phyloP scores from a whole-genome alignment of 2,888 invertebrate genomes.

The Pterostichus madidus region DNA sequence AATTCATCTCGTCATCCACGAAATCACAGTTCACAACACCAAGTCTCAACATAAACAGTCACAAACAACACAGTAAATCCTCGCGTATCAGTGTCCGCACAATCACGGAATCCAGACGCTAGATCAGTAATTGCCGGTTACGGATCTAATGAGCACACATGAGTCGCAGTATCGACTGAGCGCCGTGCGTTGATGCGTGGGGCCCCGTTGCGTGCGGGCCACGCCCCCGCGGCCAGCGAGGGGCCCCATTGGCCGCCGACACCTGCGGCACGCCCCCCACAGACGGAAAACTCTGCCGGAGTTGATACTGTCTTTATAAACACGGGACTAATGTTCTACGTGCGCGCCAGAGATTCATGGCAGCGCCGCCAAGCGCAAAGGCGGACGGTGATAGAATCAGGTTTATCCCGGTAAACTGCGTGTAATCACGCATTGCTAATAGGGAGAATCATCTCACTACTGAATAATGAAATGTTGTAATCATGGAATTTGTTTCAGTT shows the following conservation, averaged over 20 bases:
- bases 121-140: conserved; percentile 58
- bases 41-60: neutral
- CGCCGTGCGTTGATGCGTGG: conserved; percentile 69
- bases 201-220: conserved; percentile 70
- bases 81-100: conserved; percentile 19
- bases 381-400: neutral
- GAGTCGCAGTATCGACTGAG: conserved; percentile 64
- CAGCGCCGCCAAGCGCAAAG: neutral
- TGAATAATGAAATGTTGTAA: no score
- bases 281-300: neutral
- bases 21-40: conserved; percentile 5
- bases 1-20: conserved; percentile 73
- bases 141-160: conserved; percentile 63
- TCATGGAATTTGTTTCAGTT: no score
- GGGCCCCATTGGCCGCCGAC: conserved; percentile 49
- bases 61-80: neutral
- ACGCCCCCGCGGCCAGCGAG: conserved; percentile 69
- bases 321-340: neutral
- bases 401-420: no score
- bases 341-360: conserved; percentile 20
- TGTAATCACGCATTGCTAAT: no score
- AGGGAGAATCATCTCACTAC: no score
- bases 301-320: conserved; percentile 51
- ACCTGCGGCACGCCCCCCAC: conserved; percentile 56
- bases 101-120: neutral